phyloP scores from a whole-genome alignment of 2,888 invertebrate genomes.

The Drosophila prolongata region DNA sequence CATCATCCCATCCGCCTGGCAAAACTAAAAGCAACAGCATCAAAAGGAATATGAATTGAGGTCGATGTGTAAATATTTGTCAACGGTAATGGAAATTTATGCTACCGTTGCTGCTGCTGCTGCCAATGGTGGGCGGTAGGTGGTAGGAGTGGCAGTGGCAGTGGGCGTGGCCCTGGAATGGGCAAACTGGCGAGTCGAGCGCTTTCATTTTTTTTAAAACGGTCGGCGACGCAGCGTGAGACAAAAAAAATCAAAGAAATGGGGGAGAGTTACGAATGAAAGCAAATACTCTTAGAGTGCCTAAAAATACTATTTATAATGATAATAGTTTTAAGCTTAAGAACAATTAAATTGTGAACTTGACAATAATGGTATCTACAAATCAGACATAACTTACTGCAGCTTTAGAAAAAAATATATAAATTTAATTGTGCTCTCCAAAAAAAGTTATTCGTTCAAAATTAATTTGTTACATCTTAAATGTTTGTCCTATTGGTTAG shows the following conservation, averaged over 20 bases:
- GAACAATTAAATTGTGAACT: too few species aligned
- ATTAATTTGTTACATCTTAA: too few species aligned
- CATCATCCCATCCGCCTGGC: constrained; percentile 17
- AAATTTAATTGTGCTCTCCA: too few species aligned
- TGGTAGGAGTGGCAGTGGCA: constrained; percentile 13
- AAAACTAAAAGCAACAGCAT: constrained; percentile 78
- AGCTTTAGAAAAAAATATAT: too few species aligned
- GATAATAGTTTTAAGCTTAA: too few species aligned
- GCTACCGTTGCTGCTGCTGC: constrained; percentile 58
- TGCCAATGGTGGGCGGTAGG: constrained; percentile 25
- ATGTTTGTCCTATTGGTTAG: too few species aligned
- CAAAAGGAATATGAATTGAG: constrained; percentile 80
- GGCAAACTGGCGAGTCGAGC: constrained; percentile 26
- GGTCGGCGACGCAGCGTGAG: constrained; percentile 43
- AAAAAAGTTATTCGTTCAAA: too few species aligned
- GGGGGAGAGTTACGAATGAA: background rate
- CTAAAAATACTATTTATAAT: too few species aligned
- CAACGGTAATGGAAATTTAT: constrained; percentile 82
- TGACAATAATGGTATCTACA: too few species aligned
- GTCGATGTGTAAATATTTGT: constrained; percentile 82
- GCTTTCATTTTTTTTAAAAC: constrained; percentile 52
- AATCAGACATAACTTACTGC: too few species aligned
- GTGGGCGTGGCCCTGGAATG: constrained; percentile 35
- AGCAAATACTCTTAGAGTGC: background rate
- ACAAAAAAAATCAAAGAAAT: constrained; percentile 14